phyloP scores from a whole-genome alignment of 2,797 vertebrate genomes.

The Ictinia mississippiensis region DNA sequence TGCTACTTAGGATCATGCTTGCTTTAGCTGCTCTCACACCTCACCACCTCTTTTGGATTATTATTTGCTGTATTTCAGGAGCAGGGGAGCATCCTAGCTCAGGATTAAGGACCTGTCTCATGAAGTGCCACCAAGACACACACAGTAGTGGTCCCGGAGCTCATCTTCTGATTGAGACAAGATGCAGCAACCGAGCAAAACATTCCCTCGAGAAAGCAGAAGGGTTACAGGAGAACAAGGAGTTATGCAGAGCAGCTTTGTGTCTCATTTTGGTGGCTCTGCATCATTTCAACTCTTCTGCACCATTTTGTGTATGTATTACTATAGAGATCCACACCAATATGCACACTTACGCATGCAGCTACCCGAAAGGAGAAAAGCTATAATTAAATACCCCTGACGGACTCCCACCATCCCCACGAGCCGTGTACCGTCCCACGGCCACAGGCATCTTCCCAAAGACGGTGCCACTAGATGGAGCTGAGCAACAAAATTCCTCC shows the following conservation, averaged over 20 bases:
- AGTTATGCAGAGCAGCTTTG: not conserved
- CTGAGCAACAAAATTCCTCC: slow-evolving; percentile 23
- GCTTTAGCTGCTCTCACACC: not conserved
- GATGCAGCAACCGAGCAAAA: not conserved
- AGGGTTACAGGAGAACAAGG: not conserved
- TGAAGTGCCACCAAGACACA: not conserved
- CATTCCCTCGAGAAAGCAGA: not conserved
- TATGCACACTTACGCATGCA: accelerated
- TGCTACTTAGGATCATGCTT: not conserved
- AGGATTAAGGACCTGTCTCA: not conserved
- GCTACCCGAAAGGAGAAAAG: not conserved
- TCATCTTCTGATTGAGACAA: not conserved
- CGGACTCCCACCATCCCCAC: accelerated
- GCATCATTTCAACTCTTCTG: not conserved
- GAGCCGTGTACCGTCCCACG: not conserved
- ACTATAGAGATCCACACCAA: too few relatives aligned
- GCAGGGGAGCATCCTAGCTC: not conserved
- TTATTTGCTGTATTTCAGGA: not conserved
- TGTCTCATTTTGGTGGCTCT: not conserved
- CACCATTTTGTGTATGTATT: not conserved
- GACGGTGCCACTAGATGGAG: slow-evolving; percentile 41
- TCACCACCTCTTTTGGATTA: not conserved
- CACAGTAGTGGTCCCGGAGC: not conserved
- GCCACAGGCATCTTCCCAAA: not conserved
- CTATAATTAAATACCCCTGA: not conserved